Conservation (phyloP, 2,797 vertebrate species). For the Toxotes lorentzi region DNA sequence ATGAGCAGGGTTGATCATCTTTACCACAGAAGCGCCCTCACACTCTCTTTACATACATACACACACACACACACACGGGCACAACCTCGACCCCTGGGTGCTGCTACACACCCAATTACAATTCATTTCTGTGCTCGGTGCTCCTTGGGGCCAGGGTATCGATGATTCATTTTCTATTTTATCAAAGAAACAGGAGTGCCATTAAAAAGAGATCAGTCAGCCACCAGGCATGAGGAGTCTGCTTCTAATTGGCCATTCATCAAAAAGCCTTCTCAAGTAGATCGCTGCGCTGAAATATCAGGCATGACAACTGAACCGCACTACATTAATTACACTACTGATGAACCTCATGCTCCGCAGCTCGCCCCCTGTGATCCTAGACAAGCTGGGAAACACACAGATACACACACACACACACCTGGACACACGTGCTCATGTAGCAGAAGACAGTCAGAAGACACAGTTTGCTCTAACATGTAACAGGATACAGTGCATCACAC, state of each 20-base stretch:
- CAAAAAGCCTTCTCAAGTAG: conserved; percentile 84
- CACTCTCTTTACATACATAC: conserved; percentile 12
- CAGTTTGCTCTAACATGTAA: neutral
- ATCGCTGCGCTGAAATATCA: conserved; percentile 78
- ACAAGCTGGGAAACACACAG: conserved; percentile 37
- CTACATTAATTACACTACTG: conserved; percentile 81
- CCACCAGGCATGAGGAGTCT: conserved; percentile 81
- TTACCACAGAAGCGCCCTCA: conserved; percentile 31
- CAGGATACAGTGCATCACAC: neutral
- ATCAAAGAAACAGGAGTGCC: conserved; percentile 86
- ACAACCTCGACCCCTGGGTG: conserved; percentile 38
- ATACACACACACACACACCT: conserved; percentile 40
- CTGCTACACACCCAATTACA: conserved; percentile 76
- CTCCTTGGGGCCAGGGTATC: conserved; percentile 77
- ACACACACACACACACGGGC: neutral
- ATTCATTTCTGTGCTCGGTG: conserved; percentile 69
- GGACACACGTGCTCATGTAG: neutral
- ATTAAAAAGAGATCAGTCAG: conserved; percentile 89
- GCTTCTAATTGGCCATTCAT: conserved; percentile 88
- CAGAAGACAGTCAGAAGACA: neutral
- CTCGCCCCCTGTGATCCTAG: conserved; percentile 41
- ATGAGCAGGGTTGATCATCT: conserved; percentile 44
- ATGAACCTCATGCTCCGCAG: conserved; percentile 71
- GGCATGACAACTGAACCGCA: conserved; percentile 80
- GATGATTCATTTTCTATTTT: conserved; percentile 87